Conservation (phyloP, 2,113 vertebrate genomes). For the Oriolus oriolus region DNA sequence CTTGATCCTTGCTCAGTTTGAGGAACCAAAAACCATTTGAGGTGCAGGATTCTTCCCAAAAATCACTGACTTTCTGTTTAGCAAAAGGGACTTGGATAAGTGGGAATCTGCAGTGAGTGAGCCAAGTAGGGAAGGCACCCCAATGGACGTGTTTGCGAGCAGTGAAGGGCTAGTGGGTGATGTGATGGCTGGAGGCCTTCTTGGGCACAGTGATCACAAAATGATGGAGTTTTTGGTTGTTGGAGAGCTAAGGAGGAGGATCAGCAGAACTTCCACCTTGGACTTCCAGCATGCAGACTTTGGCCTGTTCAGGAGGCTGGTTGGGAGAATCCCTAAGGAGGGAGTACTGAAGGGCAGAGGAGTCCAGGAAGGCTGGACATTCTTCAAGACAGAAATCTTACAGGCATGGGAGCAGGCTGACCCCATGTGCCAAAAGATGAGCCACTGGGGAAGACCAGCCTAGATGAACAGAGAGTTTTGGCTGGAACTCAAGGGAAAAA, state of each 20-base stretch:
- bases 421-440: not conserved
- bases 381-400: not conserved
- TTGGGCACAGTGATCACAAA: not conserved
- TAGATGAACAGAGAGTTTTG: not conserved
- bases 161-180: not conserved
- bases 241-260: not conserved
- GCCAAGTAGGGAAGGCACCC: not conserved
- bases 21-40: not conserved
- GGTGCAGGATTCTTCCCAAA: not conserved
- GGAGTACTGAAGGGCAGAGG: not conserved
- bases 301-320: not conserved
- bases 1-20: not conserved
- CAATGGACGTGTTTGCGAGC: not conserved
- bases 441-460: not conserved
- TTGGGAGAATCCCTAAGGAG: not conserved
- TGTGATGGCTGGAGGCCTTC: not conserved
- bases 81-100: not conserved
- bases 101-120: not conserved
- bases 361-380: not conserved
- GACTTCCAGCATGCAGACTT: not conserved
- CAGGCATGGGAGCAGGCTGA: not conserved
- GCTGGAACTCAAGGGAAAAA: not conserved
- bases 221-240: not conserved
- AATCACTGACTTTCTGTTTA: not conserved
- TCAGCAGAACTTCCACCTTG: not conserved